Base-by-base conservation (phyloP, 1,140 invertebrate genomes). In the Euwallacea similis region DNA sequence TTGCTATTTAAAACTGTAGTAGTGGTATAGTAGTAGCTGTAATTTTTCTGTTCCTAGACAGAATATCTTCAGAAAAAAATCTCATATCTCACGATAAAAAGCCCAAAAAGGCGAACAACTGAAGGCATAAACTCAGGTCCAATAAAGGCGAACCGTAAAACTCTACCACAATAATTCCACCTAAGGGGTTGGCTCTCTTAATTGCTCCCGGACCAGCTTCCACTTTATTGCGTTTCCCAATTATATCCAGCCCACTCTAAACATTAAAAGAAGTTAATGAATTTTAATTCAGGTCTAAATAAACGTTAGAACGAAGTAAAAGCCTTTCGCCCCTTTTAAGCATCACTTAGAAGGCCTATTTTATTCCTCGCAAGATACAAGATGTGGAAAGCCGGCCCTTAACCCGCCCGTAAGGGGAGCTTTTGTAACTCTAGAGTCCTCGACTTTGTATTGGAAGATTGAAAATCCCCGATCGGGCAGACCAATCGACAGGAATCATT, bases 191-290 rank as follows among this genome's bases (percentile, higher is more conserved):
- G 21, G 42, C 42, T n/a, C 55, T 58, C 21, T 21, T 61, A 61
- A 59, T 59, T 59, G 56, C 21, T 33, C 56, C 21, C 10, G 56
- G 56, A 16, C 42, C 42, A 16, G 11, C 42, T 61, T 61, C 42
- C 59, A 43, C 59, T 61, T 61, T 61, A 61, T 61, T 61, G 42
- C 59, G 33, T 44, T 61, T 43, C 42, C 59, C 42, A 61, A 61
- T 58, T 58, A 58, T 58, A 58, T 58, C n/a, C 55, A 6, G 0
- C 9, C 7, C 55, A 33, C n/a, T 13, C 42, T 61, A 42, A 61
- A 61, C 33, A 7, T 42, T 44, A 61, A 61, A 61, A 61, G 42
- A 61, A 61, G 59, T 61, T 61, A 61, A 61, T 61, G 59, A 61
- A 61, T 61, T 61, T 61, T 43, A 61, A 61, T 61, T 44, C 16